A percentile compares a stretch with the other conserved stretches of the same genome.
Evolutionary conservation across 2,797 vertebrate genomes (phyloP).

Genomic region (Thalassophryne amazonica): DNA sequence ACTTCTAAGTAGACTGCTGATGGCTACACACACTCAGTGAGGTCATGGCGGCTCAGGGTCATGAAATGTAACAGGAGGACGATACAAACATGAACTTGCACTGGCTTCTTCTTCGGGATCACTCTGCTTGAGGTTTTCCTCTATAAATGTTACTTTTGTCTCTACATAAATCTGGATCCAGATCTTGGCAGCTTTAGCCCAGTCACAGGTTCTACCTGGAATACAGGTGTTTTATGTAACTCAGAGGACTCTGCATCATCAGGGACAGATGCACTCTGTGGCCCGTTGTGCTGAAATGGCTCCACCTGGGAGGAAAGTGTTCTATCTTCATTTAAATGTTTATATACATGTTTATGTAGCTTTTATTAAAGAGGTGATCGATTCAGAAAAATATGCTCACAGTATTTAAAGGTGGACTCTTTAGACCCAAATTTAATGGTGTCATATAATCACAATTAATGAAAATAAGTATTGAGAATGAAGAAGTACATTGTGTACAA

Average conservation of each 20-base stretch:
- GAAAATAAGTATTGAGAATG: too few relatives aligned
- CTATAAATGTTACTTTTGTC: too few relatives aligned
- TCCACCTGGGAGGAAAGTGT: conserved; percentile 1
- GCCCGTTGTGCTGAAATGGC: conserved; percentile 3
- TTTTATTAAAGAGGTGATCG: too few relatives aligned
- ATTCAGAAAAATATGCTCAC: too few relatives aligned
- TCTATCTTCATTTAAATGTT: too few relatives aligned
- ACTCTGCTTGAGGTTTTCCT: too few relatives aligned
- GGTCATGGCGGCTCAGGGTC: background rate
- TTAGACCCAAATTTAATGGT: too few relatives aligned
- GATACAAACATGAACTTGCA: conserved; percentile 1
- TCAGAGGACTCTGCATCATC: conserved; percentile 36
- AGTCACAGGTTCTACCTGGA: conserved; percentile 45
- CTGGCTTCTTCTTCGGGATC: conserved; percentile 1
- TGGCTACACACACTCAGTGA: background rate
- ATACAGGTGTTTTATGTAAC: conserved; percentile 51
- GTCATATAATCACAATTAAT: too few relatives aligned
- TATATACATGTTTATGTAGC: too few relatives aligned
- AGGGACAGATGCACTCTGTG: conserved; percentile 30
- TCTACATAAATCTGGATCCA: background rate
- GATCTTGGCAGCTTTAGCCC: conserved; percentile 17
- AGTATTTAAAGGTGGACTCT: too few relatives aligned
- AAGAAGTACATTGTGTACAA: too few relatives aligned
- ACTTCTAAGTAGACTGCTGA: background rate
- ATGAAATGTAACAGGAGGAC: background rate